Base-by-base conservation (phyloP, 2,797 vertebrate species). In the Pipistrellus pipistrellus region DNA sequence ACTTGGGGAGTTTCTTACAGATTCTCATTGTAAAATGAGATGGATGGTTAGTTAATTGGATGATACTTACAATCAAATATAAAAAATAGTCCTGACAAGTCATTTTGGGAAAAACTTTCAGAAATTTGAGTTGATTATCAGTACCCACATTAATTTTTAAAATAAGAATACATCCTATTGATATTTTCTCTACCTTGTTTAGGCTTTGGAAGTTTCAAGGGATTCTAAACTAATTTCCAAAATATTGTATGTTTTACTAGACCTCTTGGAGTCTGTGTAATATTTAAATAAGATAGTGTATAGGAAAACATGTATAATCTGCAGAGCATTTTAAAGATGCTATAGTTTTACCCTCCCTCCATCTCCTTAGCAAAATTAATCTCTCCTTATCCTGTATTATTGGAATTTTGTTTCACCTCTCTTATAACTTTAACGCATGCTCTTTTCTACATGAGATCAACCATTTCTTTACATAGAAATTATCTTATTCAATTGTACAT, bases 161-260 rank as follows among this genome's bases (percentile, higher is more conserved):
- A 91, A 69, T 32, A 55, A 86, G 6, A 68, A 27, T 59, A 51
- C 20, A 3, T 41, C 3, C 86, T 72, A 68, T 20, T 41, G 57
- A 18, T 38, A 85, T 90, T 96, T 96, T 75, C 44, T 91, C 30
- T 84, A 75, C 9, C 81, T 80, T 90, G 7, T 11, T 75, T 20
- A 75, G 46, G 17, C 25, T 88, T 89, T 15, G 3, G 11, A 25
- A 51, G 27, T 76, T 84, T 84, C 48, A 69, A 21, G 4, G 23
- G 15, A 87, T 90, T 87, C 90, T 53, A 95, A 76, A 59, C 17
- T 68, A 18, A 85, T 69, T 86, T 87, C 9, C 32, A 41, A 78
- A 88, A 94, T 32, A 76, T n/a, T 13, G 4, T 23, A 35, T 85
- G 20, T 78, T 92, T 12, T 44, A 80, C 17, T 83, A 59, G 32